phyloP scores from a whole-genome alignment of 2,888 invertebrate genomes.

The Andrena fulva region DNA sequence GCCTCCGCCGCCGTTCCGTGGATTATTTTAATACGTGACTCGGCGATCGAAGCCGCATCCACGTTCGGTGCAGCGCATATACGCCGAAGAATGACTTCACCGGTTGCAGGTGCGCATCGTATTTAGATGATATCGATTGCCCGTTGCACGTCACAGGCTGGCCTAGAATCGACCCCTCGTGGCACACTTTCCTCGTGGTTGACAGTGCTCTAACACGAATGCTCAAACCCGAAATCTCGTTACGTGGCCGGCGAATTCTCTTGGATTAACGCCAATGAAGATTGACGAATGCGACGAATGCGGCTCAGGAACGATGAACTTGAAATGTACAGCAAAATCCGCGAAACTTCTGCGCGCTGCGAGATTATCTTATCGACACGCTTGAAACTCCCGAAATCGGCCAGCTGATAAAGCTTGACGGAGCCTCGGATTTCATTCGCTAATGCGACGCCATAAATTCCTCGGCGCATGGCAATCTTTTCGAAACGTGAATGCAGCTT shows the following conservation, averaged over 20 bases:
- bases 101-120: constrained; percentile 67
- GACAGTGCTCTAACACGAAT: constrained; percentile 50
- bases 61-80: constrained; percentile 53
- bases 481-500: constrained; percentile 43
- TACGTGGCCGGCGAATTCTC: background rate
- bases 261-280: background rate
- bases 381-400: background rate
- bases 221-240: constrained; percentile 8
- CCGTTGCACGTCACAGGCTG: constrained; percentile 67
- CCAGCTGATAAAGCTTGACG: background rate
- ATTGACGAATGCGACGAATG: background rate
- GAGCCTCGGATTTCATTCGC: background rate
- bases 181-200: constrained; percentile 61
- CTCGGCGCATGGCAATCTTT: constrained; percentile 19
- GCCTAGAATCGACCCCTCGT: constrained; percentile 73
- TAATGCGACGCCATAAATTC: constrained; percentile 29
- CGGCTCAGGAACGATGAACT: background rate
- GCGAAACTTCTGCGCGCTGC: background rate
- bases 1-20: constrained; percentile 6
- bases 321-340: background rate
- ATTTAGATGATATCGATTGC: constrained; percentile 75
- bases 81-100: constrained; percentile 73
- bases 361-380: constrained; percentile 27
- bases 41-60: constrained; percentile 54
- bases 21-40: constrained; percentile 35